Evolutionary conservation across 1,140 invertebrate species (phyloP).

Genomic region (Leptinotarsa defecta): DNA sequence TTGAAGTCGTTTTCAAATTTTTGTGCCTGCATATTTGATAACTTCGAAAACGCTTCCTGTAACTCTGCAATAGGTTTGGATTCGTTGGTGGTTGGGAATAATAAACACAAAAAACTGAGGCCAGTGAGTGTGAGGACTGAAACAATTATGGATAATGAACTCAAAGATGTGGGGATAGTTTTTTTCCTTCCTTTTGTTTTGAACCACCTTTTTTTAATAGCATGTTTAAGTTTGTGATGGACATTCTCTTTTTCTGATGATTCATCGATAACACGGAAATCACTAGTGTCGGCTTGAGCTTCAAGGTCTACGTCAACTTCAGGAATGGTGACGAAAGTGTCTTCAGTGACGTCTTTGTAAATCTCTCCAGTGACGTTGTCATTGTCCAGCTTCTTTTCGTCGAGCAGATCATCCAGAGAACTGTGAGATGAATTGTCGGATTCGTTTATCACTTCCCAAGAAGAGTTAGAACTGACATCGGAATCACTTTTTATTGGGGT

Average conservation of each 20-base stretch:
- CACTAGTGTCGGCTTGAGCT: neutral
- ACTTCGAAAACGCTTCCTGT: conserved; percentile 14
- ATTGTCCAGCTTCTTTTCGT: neutral
- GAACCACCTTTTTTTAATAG: neutral
- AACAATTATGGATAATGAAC: conserved; percentile 30
- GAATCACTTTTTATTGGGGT: conserved; percentile 25
- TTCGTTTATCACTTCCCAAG: conserved; percentile 32
- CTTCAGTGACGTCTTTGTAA: neutral
- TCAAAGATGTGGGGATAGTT: conserved; percentile 9
- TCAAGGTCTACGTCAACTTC: neutral
- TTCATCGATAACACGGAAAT: neutral
- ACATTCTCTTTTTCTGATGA: neutral
- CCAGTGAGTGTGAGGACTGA: conserved; percentile 33
- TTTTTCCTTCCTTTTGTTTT: neutral
- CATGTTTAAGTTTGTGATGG: no score
- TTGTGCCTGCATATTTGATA: neutral
- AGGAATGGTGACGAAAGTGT: conserved; percentile 12
- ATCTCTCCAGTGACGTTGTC: neutral
- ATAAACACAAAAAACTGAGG: conserved; percentile 25
- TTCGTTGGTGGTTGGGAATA: conserved; percentile 10
- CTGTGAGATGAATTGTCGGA: conserved; percentile 21
- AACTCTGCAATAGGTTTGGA: conserved; percentile 16
- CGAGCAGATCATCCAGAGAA: conserved; percentile 24
- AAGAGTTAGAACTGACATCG: conserved; percentile 33
- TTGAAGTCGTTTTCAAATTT: conserved; percentile 8